Evolutionary conservation across 2,888 invertebrate species (phyloP), one percentile per base, ranked within the genome.

Genomic region (Mimachlamys varia): DNA sequence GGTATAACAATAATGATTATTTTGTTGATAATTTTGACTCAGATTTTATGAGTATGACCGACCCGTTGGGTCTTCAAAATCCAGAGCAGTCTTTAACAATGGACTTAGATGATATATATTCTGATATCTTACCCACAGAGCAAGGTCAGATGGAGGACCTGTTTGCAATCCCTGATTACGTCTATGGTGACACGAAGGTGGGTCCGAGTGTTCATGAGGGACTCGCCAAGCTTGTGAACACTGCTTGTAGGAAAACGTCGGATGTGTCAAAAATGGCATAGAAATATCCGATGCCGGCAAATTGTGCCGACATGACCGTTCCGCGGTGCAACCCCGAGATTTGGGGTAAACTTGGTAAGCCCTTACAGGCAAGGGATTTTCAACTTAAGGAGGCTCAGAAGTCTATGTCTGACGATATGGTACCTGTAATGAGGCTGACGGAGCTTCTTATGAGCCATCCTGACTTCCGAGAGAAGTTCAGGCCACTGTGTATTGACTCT

Each of bases 261-360:
- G 44, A 62, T 22, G 62, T 62, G 0, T n/a, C 62, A 10, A 62
- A 62, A 2, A 62, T 62, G 62, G n/a, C 62, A 27, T n/a, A 5
- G 62, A 13, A 5, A 22, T 5, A 62, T 0, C 13, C 62, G 62
- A 62, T 27, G 22, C 62, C 22, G 27, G 62, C 62, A n/a, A 62
- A 62, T 62, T 62, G 22, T n/a, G 62, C n/a, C 27, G 62, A 62
- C 22, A 13, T 62, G 62, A 62, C 62, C 22, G 62, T 62, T 3
- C 62, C 22, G 3, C 62, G n/a, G n/a, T 62, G 62, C 10, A 62
- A 62, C 62, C 62, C 62, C n/a, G n/a, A 19, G 62, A 62, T 62
- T 62, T 62, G 62, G 62, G 62, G 62, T n/a, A 62, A 62, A 62
- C 22, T 62, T 62, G n/a, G 62, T 19, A 62, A 27, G n/a, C 62